These are phyloP conservation scores for Caenorhabditis doughertyi DNA, from an alignment of 2,888 invertebrate species.

Conservation along the genomic window DNA sequence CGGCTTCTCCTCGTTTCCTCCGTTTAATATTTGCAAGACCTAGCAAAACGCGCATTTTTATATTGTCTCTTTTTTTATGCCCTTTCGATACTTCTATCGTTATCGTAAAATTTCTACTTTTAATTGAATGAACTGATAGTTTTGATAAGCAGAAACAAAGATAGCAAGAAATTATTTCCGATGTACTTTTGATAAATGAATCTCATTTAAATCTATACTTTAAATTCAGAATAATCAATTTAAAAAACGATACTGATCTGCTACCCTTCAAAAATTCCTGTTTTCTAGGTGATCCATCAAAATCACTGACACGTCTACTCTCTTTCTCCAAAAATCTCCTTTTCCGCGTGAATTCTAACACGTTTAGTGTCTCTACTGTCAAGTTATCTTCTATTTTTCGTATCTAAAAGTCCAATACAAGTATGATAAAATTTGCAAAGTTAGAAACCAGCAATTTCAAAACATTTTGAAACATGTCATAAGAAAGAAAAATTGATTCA, in stretches of 20 bases:
- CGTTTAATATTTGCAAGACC: conserved; percentile 50
- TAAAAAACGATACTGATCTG: conserved; percentile 42
- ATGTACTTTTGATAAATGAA: too few species aligned
- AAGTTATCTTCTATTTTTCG: background rate
- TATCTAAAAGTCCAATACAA: background rate
- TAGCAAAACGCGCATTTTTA: conserved; percentile 9
- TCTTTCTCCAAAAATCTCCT: conserved; percentile 16
- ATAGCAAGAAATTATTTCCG: too few species aligned
- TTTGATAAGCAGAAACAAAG: too few species aligned
- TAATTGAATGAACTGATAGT: too few species aligned
- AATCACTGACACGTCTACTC: conserved; percentile 34
- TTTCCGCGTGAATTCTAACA: background rate
- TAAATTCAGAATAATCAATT: conserved; percentile 8
- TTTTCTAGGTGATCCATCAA: conserved; percentile 49
- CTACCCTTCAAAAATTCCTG: conserved; percentile 40
- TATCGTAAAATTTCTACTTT: too few species aligned
- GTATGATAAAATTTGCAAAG: too few species aligned
- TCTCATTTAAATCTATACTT: background rate
- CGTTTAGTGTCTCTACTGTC: background rate
- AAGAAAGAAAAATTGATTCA: too few species aligned
- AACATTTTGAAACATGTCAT: too few species aligned
- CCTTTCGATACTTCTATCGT: background rate
- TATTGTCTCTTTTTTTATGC: conserved; percentile 12
- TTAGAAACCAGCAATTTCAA: too few species aligned
- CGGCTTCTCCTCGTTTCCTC: conserved; percentile 11